phyloP scores from a whole-genome alignment of 2,113 vertebrate genomes.

The Bucco capensis region DNA sequence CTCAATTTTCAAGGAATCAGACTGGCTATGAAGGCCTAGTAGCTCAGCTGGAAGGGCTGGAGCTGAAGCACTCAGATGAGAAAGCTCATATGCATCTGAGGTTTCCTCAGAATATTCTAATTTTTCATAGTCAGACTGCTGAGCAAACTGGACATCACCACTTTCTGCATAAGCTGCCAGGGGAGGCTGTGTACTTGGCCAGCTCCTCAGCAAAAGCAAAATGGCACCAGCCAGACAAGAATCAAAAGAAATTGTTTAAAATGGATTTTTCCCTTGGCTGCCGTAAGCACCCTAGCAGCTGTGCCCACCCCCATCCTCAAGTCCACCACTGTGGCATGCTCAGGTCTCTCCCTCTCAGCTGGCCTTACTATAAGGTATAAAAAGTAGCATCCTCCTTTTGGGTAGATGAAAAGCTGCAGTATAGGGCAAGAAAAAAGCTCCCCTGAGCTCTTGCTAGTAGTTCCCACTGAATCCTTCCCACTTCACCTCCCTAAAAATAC shows the following conservation, averaged over 20 bases:
- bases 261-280: background rate
- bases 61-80: background rate
- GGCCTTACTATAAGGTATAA: background rate
- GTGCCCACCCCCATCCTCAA: background rate
- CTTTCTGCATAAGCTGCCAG: background rate
- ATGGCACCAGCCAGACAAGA: accelerated
- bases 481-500: background rate
- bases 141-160: background rate
- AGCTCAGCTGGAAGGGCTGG: slow-evolving; percentile 5
- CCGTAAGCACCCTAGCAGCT: background rate
- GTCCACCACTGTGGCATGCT: accelerated
- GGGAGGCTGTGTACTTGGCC: background rate
- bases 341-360: background rate
- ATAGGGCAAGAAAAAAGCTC: background rate
- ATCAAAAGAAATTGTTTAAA: background rate
- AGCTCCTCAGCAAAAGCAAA: background rate
- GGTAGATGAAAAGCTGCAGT: background rate
- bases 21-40: background rate
- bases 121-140: background rate
- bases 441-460: background rate
- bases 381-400: background rate
- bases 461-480: background rate
- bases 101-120: background rate
- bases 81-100: background rate
- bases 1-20: slow-evolving; percentile 3